Base-by-base conservation (phyloP, 2,113 vertebrate genomes). In the Prochilodus magdalenae region DNA sequence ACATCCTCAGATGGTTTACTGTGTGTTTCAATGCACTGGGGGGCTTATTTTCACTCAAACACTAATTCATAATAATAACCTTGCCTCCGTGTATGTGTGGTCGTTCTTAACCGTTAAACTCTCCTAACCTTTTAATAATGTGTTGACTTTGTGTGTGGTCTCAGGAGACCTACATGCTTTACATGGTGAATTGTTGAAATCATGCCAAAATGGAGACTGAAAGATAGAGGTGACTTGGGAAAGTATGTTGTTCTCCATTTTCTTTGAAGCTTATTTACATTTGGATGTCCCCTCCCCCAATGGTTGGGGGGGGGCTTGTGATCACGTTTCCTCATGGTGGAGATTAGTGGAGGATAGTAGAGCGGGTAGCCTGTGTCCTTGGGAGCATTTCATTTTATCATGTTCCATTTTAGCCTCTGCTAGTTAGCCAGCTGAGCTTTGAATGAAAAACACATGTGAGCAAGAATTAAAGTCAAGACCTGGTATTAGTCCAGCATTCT, bases 291-390 rank as follows among this genome's bases (percentile, higher is more conserved):
- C 59, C 67, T 78, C 71, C 79, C 51, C 76, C 75, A 47, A 79
- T 60, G 76, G 40, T 15, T 1, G 16, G 8, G 63, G 60, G 57
- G 78, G 73, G 85, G 88, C 82, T 3, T 36, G 36, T 7, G 84
- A 70, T 88, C 84, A 26, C 26, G 60, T 90, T 92, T 90, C 89
- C 88, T 89, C 76, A 76, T 84, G 67, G 60, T 72, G 80, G 79
- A 53, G 75, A 82, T 86, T 78, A 88, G 76, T 53, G 77, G 74
- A 89, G 81, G 86, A 74, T 88, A 85, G 63, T 55, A 62, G 65
- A 85, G 73, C 77, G 85, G 14, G 13, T 55, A 26, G 27, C 49
- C 79, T 85, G 47, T 89, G 88, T 91, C 89, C 87, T 90, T 81
- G 78, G 83, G 75, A 75, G 82, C 75, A 53, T 86, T 85, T 79